These are phyloP conservation scores for Laticauda laticaudata DNA, from an alignment of 2,113 vertebrate genomes.

Conservation along the genomic window DNA sequence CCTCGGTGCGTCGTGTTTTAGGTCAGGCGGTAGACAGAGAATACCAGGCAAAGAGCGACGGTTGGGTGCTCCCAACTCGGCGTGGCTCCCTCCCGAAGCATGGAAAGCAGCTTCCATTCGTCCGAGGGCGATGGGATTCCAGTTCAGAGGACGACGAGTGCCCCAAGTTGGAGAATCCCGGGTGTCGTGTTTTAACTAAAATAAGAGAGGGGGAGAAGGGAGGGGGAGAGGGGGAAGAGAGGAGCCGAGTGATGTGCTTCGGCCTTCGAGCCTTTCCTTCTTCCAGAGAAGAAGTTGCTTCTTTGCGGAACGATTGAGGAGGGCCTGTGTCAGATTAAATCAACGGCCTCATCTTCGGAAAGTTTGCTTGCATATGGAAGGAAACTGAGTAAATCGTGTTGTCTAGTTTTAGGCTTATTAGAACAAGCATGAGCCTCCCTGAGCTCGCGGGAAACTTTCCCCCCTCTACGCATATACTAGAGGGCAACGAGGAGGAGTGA, in stretches of 20 bases:
- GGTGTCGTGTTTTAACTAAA: neutral
- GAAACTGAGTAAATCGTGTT: neutral
- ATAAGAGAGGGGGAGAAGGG: rapidly evolving
- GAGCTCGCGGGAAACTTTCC: neutral
- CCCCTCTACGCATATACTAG: neutral
- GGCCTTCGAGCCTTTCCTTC: neutral
- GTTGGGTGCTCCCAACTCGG: neutral
- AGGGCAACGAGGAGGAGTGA: neutral
- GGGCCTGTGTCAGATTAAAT: neutral
- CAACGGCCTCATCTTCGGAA: neutral
- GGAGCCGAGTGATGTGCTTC: neutral
- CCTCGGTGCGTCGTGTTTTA: neutral
- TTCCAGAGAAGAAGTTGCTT: neutral
- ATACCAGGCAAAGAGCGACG: neutral
- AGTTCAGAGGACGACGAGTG: neutral
- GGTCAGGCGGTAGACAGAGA: neutral
- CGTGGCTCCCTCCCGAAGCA: neutral
- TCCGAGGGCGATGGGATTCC: neutral
- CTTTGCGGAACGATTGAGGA: neutral
- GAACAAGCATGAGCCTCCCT: no score
- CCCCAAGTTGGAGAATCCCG: neutral
- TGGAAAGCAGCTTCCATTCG: neutral
- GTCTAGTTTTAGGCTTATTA: neutral
- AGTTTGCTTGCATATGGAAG: neutral
- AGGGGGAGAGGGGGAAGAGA: no score